Base-by-base conservation (phyloP, 2,113 vertebrate species). In the Oryzias celebensis region DNA sequence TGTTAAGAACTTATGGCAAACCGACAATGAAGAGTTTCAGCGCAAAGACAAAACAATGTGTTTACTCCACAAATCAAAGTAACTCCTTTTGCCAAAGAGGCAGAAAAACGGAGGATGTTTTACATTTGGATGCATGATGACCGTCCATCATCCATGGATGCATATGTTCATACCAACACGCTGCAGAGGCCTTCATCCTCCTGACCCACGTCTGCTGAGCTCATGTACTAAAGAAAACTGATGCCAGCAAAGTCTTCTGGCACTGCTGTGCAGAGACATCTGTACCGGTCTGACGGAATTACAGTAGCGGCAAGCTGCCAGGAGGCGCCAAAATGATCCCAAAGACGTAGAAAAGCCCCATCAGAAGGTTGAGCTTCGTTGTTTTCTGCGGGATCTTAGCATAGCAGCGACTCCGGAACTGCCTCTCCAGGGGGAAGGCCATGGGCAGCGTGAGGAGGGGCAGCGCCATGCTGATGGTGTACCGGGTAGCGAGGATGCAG, bases 311-410 rank as follows among this genome's bases (percentile, higher is more conserved):
- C 65, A 99, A 89, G 58, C 93, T 93, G 18, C 96, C 94, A 0
- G 85, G 80, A 0, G 96, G 95, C 0, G 97, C 95, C 65, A 98
- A 74, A 0, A 93, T 92, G 42, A 99, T 97, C 23, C 94, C 96
- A 4, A 94, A 96, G 10, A 98, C 96, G 0, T 99, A 99, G 75
- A 98, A 98, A 36, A 99, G 93, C 50, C 97, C 97, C 87, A 98
- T 88, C 2, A 98, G 91, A 0, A 99, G 93, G 68, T 98, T 98
- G 70, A 99, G 95, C 22, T 98, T 98, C 84, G 97, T 97, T 2
- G 97, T 98, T 88, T 92, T 92, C 73, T 98, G 96, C 1, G 97
- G 97, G 69, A 99, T 94, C 82, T 94, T 96, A 77, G 79, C 86
- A 72, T 98, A 98, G 63, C 83, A 92, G 48, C 91, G 93, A 65